Conservation (phyloP, 2,888 invertebrate genomes). For the Hydroisotoma schaefferi region DNA sequence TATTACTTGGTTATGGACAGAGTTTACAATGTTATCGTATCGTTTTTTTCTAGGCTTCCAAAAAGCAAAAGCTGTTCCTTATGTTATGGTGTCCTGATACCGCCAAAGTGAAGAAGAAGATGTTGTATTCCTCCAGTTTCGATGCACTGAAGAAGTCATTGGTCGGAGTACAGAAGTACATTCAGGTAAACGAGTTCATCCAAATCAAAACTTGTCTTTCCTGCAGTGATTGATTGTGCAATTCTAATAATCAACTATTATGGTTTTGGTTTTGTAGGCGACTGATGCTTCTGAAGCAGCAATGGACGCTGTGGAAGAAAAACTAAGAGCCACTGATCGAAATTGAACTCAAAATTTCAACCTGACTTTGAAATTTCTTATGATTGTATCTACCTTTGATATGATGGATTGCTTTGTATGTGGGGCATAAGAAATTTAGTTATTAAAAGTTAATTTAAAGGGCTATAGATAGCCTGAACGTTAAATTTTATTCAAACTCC, state of each 20-base stretch:
- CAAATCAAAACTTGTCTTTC: neutral
- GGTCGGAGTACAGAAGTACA: conserved; percentile 94
- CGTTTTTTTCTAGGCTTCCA: conserved; percentile 63
- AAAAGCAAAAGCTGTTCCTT: conserved; percentile 96
- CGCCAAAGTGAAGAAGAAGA: conserved; percentile 82
- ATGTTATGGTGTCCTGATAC: conserved; percentile 99
- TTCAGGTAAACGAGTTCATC: conserved; percentile 65
- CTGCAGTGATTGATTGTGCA: neutral
- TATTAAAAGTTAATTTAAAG: neutral
- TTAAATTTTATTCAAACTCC: neutral
- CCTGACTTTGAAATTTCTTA: conserved; percentile 13
- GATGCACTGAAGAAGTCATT: conserved; percentile 96
- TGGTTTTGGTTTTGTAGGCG: conserved; percentile 61
- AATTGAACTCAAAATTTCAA: conserved; percentile 23
- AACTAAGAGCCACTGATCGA: conserved; percentile 81
- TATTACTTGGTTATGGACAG: neutral
- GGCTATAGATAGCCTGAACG: too few relatives aligned
- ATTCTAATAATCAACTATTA: too few relatives aligned
- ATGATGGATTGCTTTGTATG: conserved; percentile 8
- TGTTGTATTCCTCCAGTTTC: conserved; percentile 87
- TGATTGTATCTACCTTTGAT: conserved; percentile 9
- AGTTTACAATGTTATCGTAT: neutral
- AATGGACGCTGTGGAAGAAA: conserved; percentile 88
- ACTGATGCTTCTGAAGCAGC: conserved; percentile 92
- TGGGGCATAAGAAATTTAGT: neutral